Base-by-base conservation (phyloP, 2,113 vertebrate species). In the Zeus faber region DNA sequence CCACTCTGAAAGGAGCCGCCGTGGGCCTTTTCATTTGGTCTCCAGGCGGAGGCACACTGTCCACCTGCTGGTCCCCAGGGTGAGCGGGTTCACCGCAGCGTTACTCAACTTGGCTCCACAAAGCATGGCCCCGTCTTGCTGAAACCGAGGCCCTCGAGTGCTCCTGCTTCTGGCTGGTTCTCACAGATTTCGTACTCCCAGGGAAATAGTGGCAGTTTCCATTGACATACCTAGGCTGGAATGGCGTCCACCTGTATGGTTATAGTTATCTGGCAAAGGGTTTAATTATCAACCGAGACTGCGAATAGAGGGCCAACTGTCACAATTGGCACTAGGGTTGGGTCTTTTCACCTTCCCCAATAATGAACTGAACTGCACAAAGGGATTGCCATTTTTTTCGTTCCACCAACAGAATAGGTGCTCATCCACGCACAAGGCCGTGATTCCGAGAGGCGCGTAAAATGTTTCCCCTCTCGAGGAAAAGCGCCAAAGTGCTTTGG, bases 1-100 rank as follows among this genome's bases (percentile, higher is more conserved):
- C 58, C 70, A 71, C 47, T 71, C 64, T 83, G 81, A 84, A 83
- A 81, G 54, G 74, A 76, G 50, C 58, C 47, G 74, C 72, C 74
- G 77, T 74, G 25, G 65, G 68, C 66, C 70, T 78, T 83, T 82
- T 77, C 60, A 80, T 72, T 68, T 68, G 66, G 62, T 76, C 69
- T 77, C 25, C 50, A 67, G 66, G 31, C 69, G n/a, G 68, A 77
- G 74, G 74, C 29, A 67, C 55, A 11, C 63, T 61, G 73, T 80
- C 72, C 80, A 77, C 77, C 70, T 70, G 73, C 65, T 33, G 47
- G 70, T 49, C 39, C 48, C 41, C 0, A 40, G 25, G 69, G 65
- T 80, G 62, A 14, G 9, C 33, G n/a, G 11, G n/a, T 37, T 11
- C n/a, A 2, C 13, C 33, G 11, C 13, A 13, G 31, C 31, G 62